phyloP scores from a whole-genome alignment of 2,113 vertebrate genomes.

The Gavialis gangeticus region DNA sequence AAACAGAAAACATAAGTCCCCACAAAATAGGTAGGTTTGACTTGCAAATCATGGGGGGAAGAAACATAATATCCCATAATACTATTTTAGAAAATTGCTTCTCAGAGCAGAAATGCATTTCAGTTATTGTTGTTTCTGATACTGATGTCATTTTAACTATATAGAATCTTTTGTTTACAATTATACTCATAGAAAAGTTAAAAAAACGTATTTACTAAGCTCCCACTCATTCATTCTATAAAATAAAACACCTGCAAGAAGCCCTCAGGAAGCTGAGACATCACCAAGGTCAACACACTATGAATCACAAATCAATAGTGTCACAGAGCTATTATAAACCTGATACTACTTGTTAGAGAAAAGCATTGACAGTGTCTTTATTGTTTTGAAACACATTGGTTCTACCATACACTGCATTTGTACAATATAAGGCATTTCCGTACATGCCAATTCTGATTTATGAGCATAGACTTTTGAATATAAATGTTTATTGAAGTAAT shows the following conservation, averaged over 20 bases:
- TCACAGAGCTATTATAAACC: background rate
- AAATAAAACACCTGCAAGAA: background rate
- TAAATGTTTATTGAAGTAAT: background rate
- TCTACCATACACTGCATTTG: background rate
- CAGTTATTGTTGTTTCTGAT: background rate
- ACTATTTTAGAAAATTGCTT: background rate
- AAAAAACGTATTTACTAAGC: background rate
- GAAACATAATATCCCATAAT: background rate
- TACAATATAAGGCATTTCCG: background rate
- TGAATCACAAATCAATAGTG: background rate
- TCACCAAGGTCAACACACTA: background rate
- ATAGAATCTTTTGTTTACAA: background rate
- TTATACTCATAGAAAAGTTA: background rate
- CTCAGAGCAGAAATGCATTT: background rate
- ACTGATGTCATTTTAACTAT: background rate
- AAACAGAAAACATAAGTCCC: background rate
- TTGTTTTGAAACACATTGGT: background rate
- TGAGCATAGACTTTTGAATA: background rate
- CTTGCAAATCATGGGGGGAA: background rate
- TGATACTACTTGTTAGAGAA: rapidly evolving
- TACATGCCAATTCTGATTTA: background rate
- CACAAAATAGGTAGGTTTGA: rapidly evolving
- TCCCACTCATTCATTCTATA: background rate
- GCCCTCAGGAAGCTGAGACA: background rate
- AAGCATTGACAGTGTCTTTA: rapidly evolving